Evolutionary conservation across 1,140 invertebrate species (phyloP).

Genomic region (Drosophila takahashii): DNA sequence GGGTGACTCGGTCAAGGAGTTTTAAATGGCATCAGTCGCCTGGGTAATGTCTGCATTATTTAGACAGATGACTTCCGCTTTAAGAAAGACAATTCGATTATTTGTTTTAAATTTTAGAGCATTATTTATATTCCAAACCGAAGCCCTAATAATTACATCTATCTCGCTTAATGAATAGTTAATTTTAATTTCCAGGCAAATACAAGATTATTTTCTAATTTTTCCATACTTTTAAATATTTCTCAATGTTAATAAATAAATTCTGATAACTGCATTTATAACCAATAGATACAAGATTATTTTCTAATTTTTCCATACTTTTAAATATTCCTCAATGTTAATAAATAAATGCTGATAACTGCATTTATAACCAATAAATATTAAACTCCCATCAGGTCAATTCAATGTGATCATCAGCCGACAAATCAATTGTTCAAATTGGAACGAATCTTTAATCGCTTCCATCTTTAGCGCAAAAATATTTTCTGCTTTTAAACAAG

Average conservation of each 20-base stretch:
- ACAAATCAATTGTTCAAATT: slow-evolving; percentile 29
- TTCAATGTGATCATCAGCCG: slow-evolving; percentile 16
- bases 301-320: no score
- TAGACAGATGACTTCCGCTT: neutral
- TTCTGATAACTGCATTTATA: no score
- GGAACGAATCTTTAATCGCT: slow-evolving; percentile 32
- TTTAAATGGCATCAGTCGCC: slow-evolving; percentile 37
- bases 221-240: no score
- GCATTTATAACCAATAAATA: no score
- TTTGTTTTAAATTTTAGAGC: neutral
- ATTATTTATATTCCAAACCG: neutral
- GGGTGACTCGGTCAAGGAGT: slow-evolving; percentile 35
- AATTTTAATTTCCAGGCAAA: no score
- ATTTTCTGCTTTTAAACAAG: slow-evolving; percentile 64
- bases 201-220: no score
- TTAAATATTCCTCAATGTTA: no score
- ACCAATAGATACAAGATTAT: no score
- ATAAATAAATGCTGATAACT: no score
- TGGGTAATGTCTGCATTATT: slow-evolving; percentile 19
- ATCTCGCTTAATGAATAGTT: no score
- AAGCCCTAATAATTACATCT: no score
- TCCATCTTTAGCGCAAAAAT: slow-evolving; percentile 38
- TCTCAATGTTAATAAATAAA: no score
- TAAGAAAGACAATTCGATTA: neutral
- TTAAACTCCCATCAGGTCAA: neutral